phyloP scores from a whole-genome alignment of 2,797 vertebrate species.

The Pipistrellus pipistrellus region DNA sequence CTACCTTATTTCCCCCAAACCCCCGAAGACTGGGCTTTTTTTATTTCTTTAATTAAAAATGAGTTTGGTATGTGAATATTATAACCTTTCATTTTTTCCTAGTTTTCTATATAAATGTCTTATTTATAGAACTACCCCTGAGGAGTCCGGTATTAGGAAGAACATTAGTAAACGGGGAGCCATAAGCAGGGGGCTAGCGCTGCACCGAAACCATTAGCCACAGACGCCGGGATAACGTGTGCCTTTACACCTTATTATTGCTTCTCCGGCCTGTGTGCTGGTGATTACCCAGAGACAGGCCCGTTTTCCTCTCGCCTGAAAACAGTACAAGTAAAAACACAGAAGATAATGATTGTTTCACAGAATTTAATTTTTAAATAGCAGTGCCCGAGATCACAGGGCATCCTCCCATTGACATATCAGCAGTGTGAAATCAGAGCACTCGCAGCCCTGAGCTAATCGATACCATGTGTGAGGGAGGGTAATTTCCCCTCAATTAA shows the following conservation, averaged over 20 bases:
- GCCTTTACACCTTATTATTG: constrained; percentile 85
- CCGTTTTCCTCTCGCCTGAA: constrained; percentile 79
- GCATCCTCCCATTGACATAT: constrained; percentile 79
- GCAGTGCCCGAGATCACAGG: constrained; percentile 82
- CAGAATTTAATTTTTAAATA: constrained; percentile 88
- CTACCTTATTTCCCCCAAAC: constrained; percentile 88
- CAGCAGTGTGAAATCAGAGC: constrained; percentile 74
- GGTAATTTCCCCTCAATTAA: constrained; percentile 67
- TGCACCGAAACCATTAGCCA: constrained; percentile 85
- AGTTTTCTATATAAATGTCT: constrained; percentile 86
- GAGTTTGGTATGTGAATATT: constrained; percentile 90
- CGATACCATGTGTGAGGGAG: constrained; percentile 74
- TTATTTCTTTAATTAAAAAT: constrained; percentile 91
- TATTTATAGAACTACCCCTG: constrained; percentile 88
- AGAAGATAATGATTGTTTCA: constrained; percentile 81
- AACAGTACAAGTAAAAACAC: constrained; percentile 81
- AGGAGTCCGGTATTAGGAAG: constrained; percentile 85
- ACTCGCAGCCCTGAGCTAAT: constrained; percentile 75
- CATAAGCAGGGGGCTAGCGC: constrained; percentile 81
- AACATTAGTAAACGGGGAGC: constrained; percentile 85
- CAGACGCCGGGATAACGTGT: constrained; percentile 84
- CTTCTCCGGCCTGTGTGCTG: constrained; percentile 87
- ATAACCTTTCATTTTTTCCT: constrained; percentile 89
- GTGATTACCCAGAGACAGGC: constrained; percentile 85
- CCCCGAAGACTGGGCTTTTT: constrained; percentile 89